Percentiles rank a stretch among this genome's conserved stretches.
Evolutionary conservation across 2,888 invertebrate species (phyloP).

Genomic region (Meteorus cinctellus): DNA sequence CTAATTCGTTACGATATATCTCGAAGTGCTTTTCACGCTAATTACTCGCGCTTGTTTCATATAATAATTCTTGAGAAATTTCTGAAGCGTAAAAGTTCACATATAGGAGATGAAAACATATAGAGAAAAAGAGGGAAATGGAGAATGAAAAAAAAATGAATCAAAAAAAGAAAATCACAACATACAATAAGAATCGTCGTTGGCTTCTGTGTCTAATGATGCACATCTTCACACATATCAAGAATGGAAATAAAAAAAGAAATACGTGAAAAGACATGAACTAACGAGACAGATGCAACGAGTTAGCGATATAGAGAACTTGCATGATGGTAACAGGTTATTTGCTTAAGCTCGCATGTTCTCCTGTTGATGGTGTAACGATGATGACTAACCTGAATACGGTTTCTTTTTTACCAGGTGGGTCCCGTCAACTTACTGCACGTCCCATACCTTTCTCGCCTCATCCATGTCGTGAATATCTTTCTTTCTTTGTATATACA

Average conservation of each 20-base stretch:
- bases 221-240: slow-evolving; percentile 5
- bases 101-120: slow-evolving; percentile 12
- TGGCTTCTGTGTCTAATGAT: slow-evolving; percentile 18
- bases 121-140: slow-evolving; percentile 19
- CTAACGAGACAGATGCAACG: slow-evolving; percentile 58
- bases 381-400: slow-evolving; percentile 35
- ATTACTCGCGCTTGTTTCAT: slow-evolving; percentile 55
- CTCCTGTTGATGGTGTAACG: slow-evolving; percentile 36
- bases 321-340: slow-evolving; percentile 55
- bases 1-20: slow-evolving; percentile 64
- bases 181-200: neutral
- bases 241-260: slow-evolving; percentile 39
- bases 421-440: slow-evolving; percentile 52
- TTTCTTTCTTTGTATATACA: neutral
- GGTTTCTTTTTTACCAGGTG: slow-evolving; percentile 56
- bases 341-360: slow-evolving; percentile 50
- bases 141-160: slow-evolving; percentile 14
- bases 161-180: slow-evolving; percentile 21
- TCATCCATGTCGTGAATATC: slow-evolving; percentile 9
- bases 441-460: slow-evolving; percentile 29
- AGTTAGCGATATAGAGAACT: slow-evolving; percentile 46
- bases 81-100: slow-evolving; percentile 43
- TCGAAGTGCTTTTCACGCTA: slow-evolving; percentile 64
- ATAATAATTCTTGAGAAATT: slow-evolving; percentile 49
- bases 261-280: slow-evolving; percentile 45